Percentiles rank a stretch among this genome's conserved stretches.
Conservation (phyloP, 2,113 vertebrate genomes). For the Chrysemys picta region DNA sequence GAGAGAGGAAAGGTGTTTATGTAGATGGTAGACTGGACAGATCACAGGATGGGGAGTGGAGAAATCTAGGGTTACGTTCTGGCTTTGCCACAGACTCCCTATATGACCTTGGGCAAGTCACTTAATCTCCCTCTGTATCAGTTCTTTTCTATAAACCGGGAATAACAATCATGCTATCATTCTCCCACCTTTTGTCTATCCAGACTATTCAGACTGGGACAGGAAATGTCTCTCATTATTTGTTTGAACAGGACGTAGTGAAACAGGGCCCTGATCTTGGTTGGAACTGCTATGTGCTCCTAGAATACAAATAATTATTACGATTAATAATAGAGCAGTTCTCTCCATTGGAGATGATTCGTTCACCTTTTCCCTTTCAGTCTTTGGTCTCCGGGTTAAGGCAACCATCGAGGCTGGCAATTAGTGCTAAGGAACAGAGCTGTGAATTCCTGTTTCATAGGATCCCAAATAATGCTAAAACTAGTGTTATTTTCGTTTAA, state of each 20-base stretch:
- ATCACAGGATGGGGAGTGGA: constrained; percentile 60
- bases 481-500: background rate
- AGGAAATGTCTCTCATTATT: background rate
- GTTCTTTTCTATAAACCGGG: constrained; percentile 31
- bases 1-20: constrained; percentile 75
- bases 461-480: constrained; percentile 34
- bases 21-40: constrained; percentile 73
- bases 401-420: constrained; percentile 47
- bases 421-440: constrained; percentile 52
- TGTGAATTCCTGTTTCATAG: constrained; percentile 49
- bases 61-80: constrained; percentile 70
- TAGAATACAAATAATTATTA: constrained; percentile 37
- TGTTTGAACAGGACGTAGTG: constrained; percentile 1
- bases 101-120: constrained; percentile 71
- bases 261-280: constrained; percentile 11
- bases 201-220: constrained; percentile 54
- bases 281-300: constrained; percentile 11
- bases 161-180: constrained; percentile 50
- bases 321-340: constrained; percentile 36
- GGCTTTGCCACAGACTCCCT: constrained; percentile 70
- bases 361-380: constrained; percentile 57
- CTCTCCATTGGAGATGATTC: constrained; percentile 50
- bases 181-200: constrained; percentile 54
- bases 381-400: constrained; percentile 65
- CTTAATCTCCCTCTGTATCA: constrained; percentile 70